A percentile compares a stretch with the other conserved stretches of the same genome.
Evolutionary conservation across 2,888 invertebrate species (phyloP).

Genomic region (Alviniconcha strummeri): DNA sequence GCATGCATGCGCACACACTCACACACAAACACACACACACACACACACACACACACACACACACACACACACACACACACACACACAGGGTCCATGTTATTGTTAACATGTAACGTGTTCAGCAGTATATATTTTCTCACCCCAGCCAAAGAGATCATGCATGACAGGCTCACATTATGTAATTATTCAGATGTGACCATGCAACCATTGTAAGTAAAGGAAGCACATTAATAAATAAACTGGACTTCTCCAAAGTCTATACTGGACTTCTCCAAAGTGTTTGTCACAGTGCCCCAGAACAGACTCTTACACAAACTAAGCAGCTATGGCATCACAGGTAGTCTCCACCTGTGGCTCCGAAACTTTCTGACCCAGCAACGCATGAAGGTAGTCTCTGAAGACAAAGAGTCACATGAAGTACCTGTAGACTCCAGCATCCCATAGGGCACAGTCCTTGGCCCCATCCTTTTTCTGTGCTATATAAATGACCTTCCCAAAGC

Average conservation of each 20-base stretch:
- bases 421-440: background rate
- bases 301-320: no score
- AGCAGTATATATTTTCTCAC: no score
- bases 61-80: slow-evolving; percentile 1
- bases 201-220: no score
- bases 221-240: no score
- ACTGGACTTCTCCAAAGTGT: no score
- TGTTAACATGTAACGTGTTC: background rate
- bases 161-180: no score
- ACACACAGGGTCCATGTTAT: background rate
- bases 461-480: background rate
- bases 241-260: no score
- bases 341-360: background rate
- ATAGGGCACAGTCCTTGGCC: background rate
- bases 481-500: background rate
- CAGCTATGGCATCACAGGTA: background rate
- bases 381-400: background rate
- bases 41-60: background rate
- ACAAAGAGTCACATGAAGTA: background rate
- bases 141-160: no score
- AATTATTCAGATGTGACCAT: no score
- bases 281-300: no score
- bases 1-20: background rate
- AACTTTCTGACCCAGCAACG: background rate
- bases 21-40: background rate